A percentile compares a stretch with the other conserved stretches of the same genome.
phyloP scores from a whole-genome alignment of 2,888 invertebrate genomes.

The Nephrocerus scutellatus region DNA sequence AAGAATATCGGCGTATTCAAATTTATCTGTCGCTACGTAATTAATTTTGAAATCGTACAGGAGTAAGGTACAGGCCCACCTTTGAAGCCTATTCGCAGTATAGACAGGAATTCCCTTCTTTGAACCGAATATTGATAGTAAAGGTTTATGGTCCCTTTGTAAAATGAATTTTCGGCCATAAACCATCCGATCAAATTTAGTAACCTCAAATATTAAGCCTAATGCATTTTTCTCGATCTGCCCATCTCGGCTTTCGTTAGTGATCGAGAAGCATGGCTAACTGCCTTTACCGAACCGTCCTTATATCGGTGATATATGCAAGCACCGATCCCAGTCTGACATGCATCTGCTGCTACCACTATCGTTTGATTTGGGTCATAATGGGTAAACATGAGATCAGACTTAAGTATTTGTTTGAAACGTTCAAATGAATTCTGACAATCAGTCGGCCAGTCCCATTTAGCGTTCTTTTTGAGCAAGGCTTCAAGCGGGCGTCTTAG shows the following conservation, averaged over 20 bases:
- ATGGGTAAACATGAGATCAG: constrained; percentile 14
- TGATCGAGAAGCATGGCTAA: constrained; percentile 13
- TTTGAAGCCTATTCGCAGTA: too few species aligned
- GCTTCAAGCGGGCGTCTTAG: constrained; percentile 15
- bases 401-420: constrained; percentile 18
- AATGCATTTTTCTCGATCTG: constrained; percentile 22
- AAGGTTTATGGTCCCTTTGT: constrained; percentile 41
- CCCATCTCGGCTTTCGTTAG: constrained; percentile 16
- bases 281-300: constrained; percentile 14
- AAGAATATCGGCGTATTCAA: too few species aligned
- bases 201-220: constrained; percentile 19
- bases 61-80: too few species aligned
- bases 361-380: constrained; percentile 17
- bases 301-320: constrained; percentile 15
- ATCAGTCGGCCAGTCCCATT: constrained; percentile 15
- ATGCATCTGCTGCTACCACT: constrained; percentile 17
- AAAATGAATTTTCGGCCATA: constrained; percentile 18
- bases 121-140: constrained; percentile 35
- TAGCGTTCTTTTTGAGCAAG: constrained; percentile 11
- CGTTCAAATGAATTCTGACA: constrained; percentile 15
- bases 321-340: constrained; percentile 13
- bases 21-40: too few species aligned
- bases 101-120: constrained; percentile 29
- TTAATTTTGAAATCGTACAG: too few species aligned
- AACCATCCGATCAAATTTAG: constrained; percentile 15